Conservation (phyloP, 2,888 invertebrate genomes). For the Rhamphomyia laevipes region DNA sequence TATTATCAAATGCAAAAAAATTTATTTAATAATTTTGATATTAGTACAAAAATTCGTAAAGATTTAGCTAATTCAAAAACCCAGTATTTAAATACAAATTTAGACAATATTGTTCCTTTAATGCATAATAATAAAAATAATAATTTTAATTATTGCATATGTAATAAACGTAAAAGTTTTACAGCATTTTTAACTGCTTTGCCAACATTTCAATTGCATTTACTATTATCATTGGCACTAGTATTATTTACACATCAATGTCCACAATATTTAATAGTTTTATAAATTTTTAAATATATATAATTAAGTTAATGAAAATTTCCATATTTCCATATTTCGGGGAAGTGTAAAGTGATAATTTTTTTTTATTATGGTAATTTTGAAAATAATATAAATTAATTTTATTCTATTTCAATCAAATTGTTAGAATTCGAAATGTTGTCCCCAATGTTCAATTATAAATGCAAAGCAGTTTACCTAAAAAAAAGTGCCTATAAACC, state of each 20-base stretch:
- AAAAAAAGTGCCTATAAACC: too few relatives aligned
- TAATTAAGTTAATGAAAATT: too few relatives aligned
- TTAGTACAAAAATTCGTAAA: constrained; percentile 13
- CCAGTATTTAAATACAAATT: constrained; percentile 7
- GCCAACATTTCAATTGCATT: constrained; percentile 49
- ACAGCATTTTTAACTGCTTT: constrained; percentile 15
- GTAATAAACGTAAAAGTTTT: constrained; percentile 6
- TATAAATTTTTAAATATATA: constrained; percentile 12
- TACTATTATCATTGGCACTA: constrained; percentile 53
- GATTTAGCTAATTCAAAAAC: constrained; percentile 13
- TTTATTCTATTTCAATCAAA: too few relatives aligned
- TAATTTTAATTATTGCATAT: background rate
- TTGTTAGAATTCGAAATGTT: too few relatives aligned
- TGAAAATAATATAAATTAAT: too few relatives aligned
- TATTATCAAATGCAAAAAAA: constrained; percentile 9
- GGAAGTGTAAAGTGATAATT: too few relatives aligned
- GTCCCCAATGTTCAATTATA: too few relatives aligned
- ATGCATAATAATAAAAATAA: background rate
- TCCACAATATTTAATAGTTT: constrained; percentile 38
- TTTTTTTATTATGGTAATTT: too few relatives aligned
- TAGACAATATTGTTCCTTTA: background rate
- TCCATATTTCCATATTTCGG: too few relatives aligned
- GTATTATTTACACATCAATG: constrained; percentile 55
- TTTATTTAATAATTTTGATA: constrained; percentile 7
- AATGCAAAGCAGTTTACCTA: too few relatives aligned